Evolutionary conservation across 1,140 invertebrate genomes (phyloP).

Genomic region (Drosophila sproati): DNA sequence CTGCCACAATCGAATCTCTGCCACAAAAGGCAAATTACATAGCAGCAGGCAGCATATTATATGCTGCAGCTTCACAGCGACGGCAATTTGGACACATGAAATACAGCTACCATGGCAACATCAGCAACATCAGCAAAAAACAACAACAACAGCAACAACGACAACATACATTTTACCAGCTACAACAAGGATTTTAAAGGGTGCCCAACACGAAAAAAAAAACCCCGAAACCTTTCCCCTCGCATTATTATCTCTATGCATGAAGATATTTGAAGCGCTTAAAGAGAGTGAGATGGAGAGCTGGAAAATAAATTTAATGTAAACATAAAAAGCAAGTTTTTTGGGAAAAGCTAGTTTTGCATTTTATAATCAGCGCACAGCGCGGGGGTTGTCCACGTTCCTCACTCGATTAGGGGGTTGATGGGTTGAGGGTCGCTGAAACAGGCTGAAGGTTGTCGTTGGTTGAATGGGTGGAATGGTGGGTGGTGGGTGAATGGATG

Average conservation of each 20-base stretch:
- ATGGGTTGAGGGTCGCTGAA: conserved; percentile 27
- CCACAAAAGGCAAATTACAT: conserved; percentile 67
- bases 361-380: conserved; percentile 67
- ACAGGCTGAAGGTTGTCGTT: background rate
- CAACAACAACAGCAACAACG: conserved; percentile 23
- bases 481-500: conserved; percentile 24
- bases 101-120: conserved; percentile 32
- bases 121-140: conserved; percentile 24
- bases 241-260: conserved; percentile 59
- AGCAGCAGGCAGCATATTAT: conserved; percentile 64
- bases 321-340: conserved; percentile 75
- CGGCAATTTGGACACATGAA: conserved; percentile 53
- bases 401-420: conserved; percentile 38
- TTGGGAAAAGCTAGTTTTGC: conserved; percentile 65
- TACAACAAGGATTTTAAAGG: conserved; percentile 36
- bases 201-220: conserved; percentile 16
- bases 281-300: background rate
- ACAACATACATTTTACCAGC: conserved; percentile 8
- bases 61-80: conserved; percentile 53
- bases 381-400: conserved; percentile 51
- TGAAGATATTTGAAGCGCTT: conserved; percentile 29
- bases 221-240: conserved; percentile 39
- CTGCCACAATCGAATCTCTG: conserved; percentile 53
- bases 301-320: conserved; percentile 61
- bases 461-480: conserved; percentile 34